Evolutionary conservation across 2,797 vertebrate genomes (phyloP).

Genomic region (Megaceryle alcyon): DNA sequence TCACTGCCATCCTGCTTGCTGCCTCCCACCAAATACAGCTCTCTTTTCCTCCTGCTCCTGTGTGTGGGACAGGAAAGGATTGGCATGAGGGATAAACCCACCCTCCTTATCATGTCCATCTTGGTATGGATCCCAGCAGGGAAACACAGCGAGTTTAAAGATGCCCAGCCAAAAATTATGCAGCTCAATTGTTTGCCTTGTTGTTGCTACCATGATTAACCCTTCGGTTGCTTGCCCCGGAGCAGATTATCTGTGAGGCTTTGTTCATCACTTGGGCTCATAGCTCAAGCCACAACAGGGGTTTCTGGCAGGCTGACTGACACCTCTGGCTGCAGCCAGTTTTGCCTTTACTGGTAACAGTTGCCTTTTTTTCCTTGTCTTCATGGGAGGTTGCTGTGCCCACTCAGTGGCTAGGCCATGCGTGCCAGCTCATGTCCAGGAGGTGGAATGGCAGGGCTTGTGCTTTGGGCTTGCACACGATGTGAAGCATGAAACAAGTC

Average conservation of each 20-base stretch:
- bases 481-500: neutral
- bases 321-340: neutral
- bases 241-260: neutral
- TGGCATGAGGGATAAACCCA: neutral
- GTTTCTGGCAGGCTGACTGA: neutral
- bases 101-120: neutral
- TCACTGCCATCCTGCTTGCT: neutral
- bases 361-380: neutral
- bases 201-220: neutral
- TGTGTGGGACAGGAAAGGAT: neutral
- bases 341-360: neutral
- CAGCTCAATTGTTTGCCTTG: neutral
- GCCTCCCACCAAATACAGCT: fast-evolving
- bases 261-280: neutral
- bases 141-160: neutral
- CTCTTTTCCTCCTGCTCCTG: neutral
- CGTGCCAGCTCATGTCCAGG: constrained; percentile 26
- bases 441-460: constrained; percentile 1
- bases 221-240: neutral
- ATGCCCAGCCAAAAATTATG: neutral
- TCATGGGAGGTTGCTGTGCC: neutral
- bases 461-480: neutral
- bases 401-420: neutral
- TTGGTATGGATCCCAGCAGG: neutral
- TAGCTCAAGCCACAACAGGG: neutral